Evolutionary conservation across 2,797 vertebrate genomes (phyloP).

Genomic region (Onychomys arenicola): DNA sequence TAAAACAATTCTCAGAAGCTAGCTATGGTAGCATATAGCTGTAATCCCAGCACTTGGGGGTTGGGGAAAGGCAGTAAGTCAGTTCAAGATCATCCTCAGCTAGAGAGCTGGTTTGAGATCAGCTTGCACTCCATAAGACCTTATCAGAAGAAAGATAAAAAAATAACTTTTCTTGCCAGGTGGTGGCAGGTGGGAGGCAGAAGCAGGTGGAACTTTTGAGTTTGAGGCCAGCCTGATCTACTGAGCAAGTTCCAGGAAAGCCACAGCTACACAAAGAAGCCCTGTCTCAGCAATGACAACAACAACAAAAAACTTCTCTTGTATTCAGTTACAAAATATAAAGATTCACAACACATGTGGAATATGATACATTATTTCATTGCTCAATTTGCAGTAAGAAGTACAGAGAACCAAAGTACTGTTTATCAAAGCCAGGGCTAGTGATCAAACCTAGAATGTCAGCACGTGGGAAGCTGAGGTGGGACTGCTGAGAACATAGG

Average conservation of each 20-base stretch:
- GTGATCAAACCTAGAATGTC: neutral
- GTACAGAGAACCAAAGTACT: neutral
- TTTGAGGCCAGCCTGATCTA: neutral
- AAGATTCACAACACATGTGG: neutral
- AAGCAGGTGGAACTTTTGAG: neutral
- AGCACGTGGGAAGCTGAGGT: neutral
- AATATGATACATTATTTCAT: neutral
- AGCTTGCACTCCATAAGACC: neutral
- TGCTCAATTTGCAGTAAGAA: neutral
- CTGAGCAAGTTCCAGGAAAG: neutral
- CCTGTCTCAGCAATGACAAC: neutral
- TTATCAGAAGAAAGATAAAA: neutral
- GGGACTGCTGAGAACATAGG: neutral
- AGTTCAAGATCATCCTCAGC: neutral
- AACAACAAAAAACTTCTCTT: neutral
- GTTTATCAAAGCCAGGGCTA: neutral
- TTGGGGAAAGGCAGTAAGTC: neutral
- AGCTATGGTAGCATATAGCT: neutral
- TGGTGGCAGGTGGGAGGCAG: neutral
- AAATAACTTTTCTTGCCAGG: neutral
- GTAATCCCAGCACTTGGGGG: neutral
- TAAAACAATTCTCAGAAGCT: neutral
- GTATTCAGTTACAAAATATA: slow-evolving; percentile 4
- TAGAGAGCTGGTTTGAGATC: neutral
- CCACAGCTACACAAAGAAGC: neutral